phyloP scores from a whole-genome alignment of 2,797 vertebrate species.

The Sardinella longiceps region DNA sequence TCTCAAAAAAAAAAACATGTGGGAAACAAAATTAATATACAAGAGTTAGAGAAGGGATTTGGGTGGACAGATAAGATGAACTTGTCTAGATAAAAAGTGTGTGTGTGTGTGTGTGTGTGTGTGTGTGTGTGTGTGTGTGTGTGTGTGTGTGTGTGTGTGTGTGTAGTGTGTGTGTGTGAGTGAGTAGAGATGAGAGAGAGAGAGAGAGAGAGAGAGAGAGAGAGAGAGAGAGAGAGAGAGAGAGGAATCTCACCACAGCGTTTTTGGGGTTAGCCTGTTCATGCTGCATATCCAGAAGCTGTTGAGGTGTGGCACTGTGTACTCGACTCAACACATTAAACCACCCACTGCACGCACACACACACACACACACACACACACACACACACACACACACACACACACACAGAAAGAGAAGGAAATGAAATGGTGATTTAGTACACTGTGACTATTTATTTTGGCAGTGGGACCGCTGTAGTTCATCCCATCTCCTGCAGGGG shows the following conservation, averaged over 20 bases:
- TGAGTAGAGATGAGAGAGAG: too few species aligned
- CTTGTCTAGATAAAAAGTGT: too few species aligned
- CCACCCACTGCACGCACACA: constrained; percentile 75
- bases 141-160: too few species aligned
- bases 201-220: neutral
- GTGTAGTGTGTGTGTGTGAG: too few species aligned
- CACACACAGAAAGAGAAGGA: neutral
- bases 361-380: constrained; percentile 61
- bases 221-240: neutral
- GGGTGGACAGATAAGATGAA: too few species aligned
- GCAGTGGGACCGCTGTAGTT: neutral
- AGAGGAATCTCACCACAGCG: constrained; percentile 76
- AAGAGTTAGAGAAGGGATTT: too few species aligned
- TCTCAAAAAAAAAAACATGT: too few species aligned
- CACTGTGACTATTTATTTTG: neutral
- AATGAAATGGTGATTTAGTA: neutral
- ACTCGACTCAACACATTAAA: constrained; percentile 85
- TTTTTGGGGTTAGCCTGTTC: constrained; percentile 88
- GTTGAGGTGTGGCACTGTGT: constrained; percentile 78
- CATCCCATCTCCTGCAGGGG: neutral
- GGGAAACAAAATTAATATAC: too few species aligned
- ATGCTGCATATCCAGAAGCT: constrained; percentile 83
- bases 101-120: neutral
- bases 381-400: constrained; percentile 25
- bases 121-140: neutral